These are phyloP conservation scores for Drosophila erecta DNA, from an alignment of 1,140 invertebrate genomes.

Conservation along the genomic window DNA sequence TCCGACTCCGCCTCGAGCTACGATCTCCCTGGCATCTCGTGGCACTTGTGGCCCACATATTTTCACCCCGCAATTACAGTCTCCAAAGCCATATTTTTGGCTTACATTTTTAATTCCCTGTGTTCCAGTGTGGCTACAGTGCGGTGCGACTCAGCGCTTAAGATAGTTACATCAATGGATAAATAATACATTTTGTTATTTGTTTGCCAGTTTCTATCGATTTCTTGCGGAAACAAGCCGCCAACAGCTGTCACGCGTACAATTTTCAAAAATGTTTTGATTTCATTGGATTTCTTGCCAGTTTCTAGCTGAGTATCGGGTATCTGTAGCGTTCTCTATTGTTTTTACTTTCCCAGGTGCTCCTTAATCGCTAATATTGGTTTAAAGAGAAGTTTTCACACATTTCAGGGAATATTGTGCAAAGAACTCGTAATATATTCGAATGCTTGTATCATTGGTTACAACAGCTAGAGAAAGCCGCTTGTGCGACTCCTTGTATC, in stretches of 20 bases:
- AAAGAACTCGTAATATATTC: neutral
- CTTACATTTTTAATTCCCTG: constrained; percentile 21
- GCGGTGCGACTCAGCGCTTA: constrained; percentile 20
- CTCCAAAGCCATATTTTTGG: constrained; percentile 20
- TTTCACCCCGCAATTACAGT: constrained; percentile 48
- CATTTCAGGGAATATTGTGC: neutral
- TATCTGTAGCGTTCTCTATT: no score
- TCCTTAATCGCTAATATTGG: no score
- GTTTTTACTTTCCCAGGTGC: no score
- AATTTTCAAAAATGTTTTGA: no score
- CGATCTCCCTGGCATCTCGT: constrained; percentile 4
- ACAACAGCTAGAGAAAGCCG: neutral
- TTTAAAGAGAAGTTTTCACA: neutral
- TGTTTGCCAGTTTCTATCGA: no score
- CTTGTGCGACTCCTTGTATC: neutral
- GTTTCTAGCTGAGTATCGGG: no score
- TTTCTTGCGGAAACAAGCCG: no score
- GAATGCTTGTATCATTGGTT: neutral
- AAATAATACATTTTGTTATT: neutral
- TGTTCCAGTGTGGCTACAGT: constrained; percentile 17
- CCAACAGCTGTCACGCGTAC: no score
- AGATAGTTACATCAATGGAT: constrained; percentile 2
- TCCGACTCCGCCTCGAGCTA: constrained; percentile 5
- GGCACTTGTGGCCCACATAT: constrained; percentile 66
- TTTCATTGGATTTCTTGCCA: no score